A percentile compares a stretch with the other conserved stretches of the same genome.
Conservation (phyloP, 2,797 vertebrate genomes). For the Myotis planiceps region DNA sequence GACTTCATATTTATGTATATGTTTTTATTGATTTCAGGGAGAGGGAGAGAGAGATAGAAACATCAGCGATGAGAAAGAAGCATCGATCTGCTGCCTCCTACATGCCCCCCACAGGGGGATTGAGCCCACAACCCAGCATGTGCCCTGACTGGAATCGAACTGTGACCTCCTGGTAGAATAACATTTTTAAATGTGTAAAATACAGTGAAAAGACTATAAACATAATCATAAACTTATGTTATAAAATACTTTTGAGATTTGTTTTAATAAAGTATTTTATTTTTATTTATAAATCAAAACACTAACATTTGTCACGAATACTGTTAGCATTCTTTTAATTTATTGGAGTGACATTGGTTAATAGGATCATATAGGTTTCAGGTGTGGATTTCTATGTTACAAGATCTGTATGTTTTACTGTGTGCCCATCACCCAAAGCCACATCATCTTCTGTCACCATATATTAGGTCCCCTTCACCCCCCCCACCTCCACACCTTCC, state of each 20-base stretch:
- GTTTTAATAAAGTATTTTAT: neutral
- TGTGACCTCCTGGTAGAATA: neutral
- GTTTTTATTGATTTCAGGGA: no score
- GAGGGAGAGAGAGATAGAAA: no score
- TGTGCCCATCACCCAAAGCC: neutral
- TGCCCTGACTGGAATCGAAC: no score
- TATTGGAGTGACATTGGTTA: neutral
- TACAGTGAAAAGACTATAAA: neutral
- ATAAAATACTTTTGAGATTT: neutral
- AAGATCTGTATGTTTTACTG: neutral
- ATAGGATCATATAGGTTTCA: neutral
- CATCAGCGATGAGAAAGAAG: no score
- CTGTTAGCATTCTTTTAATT: neutral
- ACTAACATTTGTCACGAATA: neutral
- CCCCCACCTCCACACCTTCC: neutral
- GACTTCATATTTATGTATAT: neutral
- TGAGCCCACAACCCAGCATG: no score
- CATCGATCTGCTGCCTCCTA: no score
- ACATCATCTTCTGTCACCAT: neutral
- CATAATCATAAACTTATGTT: neutral
- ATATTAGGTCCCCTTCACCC: neutral
- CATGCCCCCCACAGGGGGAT: no score
- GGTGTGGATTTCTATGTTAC: neutral
- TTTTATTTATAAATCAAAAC: neutral
- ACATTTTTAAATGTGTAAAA: conserved; percentile 1